Conservation (phyloP, 2,797 vertebrate species). For the Columba guinea region DNA sequence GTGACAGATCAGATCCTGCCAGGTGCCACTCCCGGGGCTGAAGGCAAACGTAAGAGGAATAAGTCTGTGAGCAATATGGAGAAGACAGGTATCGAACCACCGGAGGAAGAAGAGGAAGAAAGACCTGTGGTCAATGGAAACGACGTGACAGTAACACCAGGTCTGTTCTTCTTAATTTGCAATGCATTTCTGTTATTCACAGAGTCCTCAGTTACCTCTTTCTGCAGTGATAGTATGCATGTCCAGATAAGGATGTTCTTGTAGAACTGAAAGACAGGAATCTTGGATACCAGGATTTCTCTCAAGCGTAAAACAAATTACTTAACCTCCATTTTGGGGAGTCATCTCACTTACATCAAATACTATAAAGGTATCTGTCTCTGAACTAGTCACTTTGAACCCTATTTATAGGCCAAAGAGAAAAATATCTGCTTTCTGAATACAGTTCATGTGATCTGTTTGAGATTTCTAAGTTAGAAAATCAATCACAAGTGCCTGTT, state of each 20-base stretch:
- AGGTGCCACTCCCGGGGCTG: conserved; percentile 92
- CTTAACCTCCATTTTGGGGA: background rate
- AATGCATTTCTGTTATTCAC: conserved; percentile 11
- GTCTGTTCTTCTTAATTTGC: conserved; percentile 77
- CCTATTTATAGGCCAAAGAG: background rate
- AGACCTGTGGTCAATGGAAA: conserved; percentile 93
- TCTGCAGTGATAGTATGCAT: background rate
- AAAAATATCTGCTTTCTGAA: background rate
- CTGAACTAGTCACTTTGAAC: background rate
- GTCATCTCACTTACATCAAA: background rate
- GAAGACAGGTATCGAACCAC: conserved; percentile 93
- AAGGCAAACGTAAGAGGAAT: conserved; percentile 96
- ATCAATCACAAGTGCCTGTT: background rate
- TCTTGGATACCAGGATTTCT: background rate
- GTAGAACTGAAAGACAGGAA: background rate
- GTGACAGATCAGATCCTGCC: conserved; percentile 96
- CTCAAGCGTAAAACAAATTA: background rate
- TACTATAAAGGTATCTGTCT: background rate
- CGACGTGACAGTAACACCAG: conserved; percentile 89
- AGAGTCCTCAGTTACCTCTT: background rate
- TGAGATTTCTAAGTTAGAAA: background rate
- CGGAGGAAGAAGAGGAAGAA: conserved; percentile 95
- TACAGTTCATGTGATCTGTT: background rate
- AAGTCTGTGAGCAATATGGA: conserved; percentile 99
- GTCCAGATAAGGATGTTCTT: background rate